Conservation (phyloP, 2,113 vertebrate species). For the Amphilophus citrinellus region DNA sequence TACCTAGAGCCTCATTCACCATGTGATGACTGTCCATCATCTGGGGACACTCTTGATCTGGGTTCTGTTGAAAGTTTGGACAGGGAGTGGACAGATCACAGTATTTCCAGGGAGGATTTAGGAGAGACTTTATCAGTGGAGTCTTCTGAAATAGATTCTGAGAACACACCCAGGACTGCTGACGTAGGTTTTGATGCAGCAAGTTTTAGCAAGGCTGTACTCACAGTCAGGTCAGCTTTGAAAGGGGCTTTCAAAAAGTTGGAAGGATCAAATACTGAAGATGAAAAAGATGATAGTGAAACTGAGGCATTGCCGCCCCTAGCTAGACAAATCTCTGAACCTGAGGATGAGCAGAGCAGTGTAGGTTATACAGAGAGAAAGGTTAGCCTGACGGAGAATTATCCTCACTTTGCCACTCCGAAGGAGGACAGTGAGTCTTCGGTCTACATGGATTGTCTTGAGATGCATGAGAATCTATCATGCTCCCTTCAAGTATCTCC, state of each 20-base stretch:
- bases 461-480: constrained; percentile 24
- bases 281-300: constrained; percentile 33
- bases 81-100: constrained; percentile 66
- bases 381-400: constrained; percentile 19
- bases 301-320: constrained; percentile 20
- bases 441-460: constrained; percentile 39
- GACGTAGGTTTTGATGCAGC: constrained; percentile 85
- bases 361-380: constrained; percentile 12
- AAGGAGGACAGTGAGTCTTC: constrained; percentile 37
- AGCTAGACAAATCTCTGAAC: constrained; percentile 22
- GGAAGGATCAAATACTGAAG: constrained; percentile 70
- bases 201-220: constrained; percentile 87
- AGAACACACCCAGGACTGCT: constrained; percentile 67
- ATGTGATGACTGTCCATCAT: constrained; percentile 66
- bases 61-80: constrained; percentile 73
- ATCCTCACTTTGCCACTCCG: constrained; percentile 14
- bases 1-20: constrained; percentile 66
- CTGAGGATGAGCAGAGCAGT: constrained; percentile 11
- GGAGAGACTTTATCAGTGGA: constrained; percentile 40
- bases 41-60: constrained; percentile 64
- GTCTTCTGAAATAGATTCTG: constrained; percentile 51
- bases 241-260: constrained; percentile 90
- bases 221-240: constrained; percentile 88
- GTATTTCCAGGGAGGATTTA: constrained; percentile 50
- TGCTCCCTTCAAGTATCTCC: constrained; percentile 47